A percentile compares a stretch with the other conserved stretches of the same genome.
Evolutionary conservation across 2,113 vertebrate species (phyloP).

Genomic region (Colinus virginianus): DNA sequence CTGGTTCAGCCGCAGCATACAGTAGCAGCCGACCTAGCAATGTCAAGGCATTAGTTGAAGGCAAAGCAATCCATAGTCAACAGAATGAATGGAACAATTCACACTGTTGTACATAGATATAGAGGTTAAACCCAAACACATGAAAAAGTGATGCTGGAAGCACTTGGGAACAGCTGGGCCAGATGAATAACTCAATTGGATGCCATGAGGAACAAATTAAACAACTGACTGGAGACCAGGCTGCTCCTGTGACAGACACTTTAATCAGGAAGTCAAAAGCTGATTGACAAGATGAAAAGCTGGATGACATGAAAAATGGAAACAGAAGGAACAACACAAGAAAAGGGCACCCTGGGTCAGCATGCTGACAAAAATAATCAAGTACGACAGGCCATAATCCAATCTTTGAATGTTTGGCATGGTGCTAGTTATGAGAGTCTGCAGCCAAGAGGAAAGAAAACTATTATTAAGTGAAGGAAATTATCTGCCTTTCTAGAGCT

Average conservation of each 20-base stretch:
- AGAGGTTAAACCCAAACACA: constrained; percentile 88
- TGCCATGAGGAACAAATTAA: constrained; percentile 89
- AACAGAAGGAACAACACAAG: constrained; percentile 88
- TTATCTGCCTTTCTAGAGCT: constrained; percentile 78
- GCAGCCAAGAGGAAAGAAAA: constrained; percentile 84
- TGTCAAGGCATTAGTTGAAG: constrained; percentile 70
- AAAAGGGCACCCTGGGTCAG: constrained; percentile 85
- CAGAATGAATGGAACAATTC: constrained; percentile 83
- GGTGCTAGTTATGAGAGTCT: constrained; percentile 81
- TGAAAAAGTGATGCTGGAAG: constrained; percentile 81
- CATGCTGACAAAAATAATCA: constrained; percentile 89
- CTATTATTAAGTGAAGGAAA: constrained; percentile 83
- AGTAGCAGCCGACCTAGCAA: constrained; percentile 67
- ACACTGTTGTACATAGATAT: constrained; percentile 79
- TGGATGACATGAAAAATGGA: constrained; percentile 90
- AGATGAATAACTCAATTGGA: constrained; percentile 87
- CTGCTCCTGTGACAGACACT: constrained; percentile 86
- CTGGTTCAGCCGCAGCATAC: constrained; percentile 55
- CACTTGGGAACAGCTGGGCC: constrained; percentile 87
- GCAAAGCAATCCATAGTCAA: constrained; percentile 71
- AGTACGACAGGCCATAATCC: constrained; percentile 86
- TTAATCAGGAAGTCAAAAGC: constrained; percentile 90
- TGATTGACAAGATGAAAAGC: constrained; percentile 91
- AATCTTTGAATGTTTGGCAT: constrained; percentile 83
- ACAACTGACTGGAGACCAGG: constrained; percentile 83